Percentiles rank a stretch among this genome's conserved stretches.
These are phyloP conservation scores for Carlito syrichta DNA, from an alignment of 2,113 vertebrate species.

Conservation along the genomic window DNA sequence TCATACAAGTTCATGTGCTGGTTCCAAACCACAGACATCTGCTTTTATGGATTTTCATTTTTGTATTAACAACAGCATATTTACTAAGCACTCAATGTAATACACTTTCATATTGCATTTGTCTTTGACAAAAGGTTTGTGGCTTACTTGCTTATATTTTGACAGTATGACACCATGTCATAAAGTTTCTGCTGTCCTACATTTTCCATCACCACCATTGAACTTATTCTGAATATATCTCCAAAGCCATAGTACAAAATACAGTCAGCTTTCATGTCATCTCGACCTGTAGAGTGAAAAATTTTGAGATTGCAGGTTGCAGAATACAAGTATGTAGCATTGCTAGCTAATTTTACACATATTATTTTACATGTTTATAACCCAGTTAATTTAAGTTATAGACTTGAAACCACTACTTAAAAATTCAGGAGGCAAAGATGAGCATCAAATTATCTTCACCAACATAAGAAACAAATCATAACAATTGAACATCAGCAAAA, in stretches of 20 bases:
- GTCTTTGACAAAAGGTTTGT: not conserved
- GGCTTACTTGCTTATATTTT: slow-evolving; percentile 86
- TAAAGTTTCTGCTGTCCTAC: slow-evolving; percentile 95
- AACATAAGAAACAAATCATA: not conserved
- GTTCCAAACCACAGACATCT: not conserved
- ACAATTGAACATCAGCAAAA: not conserved
- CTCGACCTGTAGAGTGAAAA: slow-evolving; percentile 86
- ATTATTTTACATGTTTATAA: too few relatives aligned
- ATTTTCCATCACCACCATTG: slow-evolving; percentile 99
- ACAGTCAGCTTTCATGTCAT: slow-evolving; percentile 93
- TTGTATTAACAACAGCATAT: not conserved
- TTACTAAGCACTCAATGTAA: not conserved
- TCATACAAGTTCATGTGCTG: not conserved
- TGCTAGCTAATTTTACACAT: too few relatives aligned
- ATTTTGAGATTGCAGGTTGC: not conserved
- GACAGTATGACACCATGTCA: slow-evolving; percentile 95
- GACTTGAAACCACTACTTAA: slow-evolving; percentile 23
- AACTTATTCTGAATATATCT: slow-evolving; percentile 95
- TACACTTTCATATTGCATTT: not conserved
- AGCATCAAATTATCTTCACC: not conserved
- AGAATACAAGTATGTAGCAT: too few relatives aligned
- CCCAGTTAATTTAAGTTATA: not conserved
- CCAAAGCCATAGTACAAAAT: slow-evolving; percentile 94
- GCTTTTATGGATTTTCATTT: not conserved
- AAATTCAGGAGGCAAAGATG: slow-evolving; percentile 1